A percentile compares a stretch with the other conserved stretches of the same genome.
These are phyloP conservation scores for Echinops telfairi DNA, from an alignment of 2,113 vertebrate genomes.

Conservation along the genomic window DNA sequence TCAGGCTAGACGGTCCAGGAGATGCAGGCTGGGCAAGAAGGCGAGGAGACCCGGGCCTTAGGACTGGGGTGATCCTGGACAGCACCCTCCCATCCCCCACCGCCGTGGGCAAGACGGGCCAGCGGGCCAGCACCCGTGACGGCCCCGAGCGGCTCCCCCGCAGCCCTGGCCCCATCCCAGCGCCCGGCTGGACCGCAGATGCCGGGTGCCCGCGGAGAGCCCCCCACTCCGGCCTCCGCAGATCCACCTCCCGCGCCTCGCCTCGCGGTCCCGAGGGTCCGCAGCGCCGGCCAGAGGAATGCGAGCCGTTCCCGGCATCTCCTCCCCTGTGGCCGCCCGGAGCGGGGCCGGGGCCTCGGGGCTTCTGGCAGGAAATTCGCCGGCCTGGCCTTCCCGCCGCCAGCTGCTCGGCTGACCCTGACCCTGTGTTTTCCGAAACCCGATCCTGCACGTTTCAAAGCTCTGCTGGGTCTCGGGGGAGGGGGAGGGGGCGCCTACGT, in stretches of 20 bases:
- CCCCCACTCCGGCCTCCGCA: slow-evolving; percentile 40
- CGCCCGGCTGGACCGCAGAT: slow-evolving; percentile 35
- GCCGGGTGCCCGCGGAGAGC: slow-evolving; percentile 33
- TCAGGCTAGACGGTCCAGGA: slow-evolving; percentile 47
- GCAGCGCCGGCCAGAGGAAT: slow-evolving; percentile 86
- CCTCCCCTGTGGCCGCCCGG: slow-evolving; percentile 87
- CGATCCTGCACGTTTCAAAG: slow-evolving; percentile 88
- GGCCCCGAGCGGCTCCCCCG: not conserved
- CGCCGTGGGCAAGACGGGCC: not conserved
- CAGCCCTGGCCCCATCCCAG: slow-evolving; percentile 24
- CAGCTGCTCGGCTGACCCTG: slow-evolving; percentile 90
- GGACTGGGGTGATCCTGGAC: not conserved
- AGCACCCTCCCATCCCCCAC: not conserved
- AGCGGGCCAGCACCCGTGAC: not conserved
- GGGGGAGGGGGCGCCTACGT: slow-evolving; percentile 60
- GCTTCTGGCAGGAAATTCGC: slow-evolving; percentile 90
- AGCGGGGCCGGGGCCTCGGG: slow-evolving; percentile 87
- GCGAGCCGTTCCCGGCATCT: slow-evolving; percentile 90
- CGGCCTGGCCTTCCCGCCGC: slow-evolving; percentile 85
- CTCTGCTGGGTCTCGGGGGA: slow-evolving; percentile 78
- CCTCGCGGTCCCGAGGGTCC: slow-evolving; percentile 48
- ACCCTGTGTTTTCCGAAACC: slow-evolving; percentile 89
- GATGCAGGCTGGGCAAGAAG: not conserved
- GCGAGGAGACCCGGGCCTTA: not conserved
- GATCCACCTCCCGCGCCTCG: slow-evolving; percentile 67